Evolutionary conservation across 2,113 vertebrate genomes (phyloP).

Genomic region (Mustelus asterias): DNA sequence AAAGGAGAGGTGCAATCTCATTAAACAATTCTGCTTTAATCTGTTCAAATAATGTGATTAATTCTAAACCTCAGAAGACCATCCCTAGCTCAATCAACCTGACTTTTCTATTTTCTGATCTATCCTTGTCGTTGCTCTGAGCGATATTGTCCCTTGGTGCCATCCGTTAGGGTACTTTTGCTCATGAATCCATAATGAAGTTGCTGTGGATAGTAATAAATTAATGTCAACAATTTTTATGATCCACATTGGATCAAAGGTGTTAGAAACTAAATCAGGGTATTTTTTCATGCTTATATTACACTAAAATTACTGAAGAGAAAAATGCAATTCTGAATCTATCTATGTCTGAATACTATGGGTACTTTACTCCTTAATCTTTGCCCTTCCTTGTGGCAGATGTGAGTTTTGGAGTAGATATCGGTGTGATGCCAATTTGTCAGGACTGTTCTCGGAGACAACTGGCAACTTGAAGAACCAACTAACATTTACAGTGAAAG

Average conservation of each 20-base stretch:
- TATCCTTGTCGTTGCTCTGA: neutral
- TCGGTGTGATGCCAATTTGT: neutral
- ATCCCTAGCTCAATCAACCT: neutral
- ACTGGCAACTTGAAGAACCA: neutral
- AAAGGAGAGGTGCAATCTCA: neutral
- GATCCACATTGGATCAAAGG: neutral
- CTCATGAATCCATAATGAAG: neutral
- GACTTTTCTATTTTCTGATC: neutral
- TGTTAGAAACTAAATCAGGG: neutral
- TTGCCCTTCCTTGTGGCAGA: neutral
- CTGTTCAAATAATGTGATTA: neutral
- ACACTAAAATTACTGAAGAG: neutral
- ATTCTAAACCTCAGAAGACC: constrained; percentile 6
- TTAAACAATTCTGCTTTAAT: neutral
- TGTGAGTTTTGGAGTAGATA: neutral
- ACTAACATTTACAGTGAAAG: neutral
- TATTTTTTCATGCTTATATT: neutral
- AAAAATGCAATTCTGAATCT: neutral
- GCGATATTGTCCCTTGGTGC: neutral
- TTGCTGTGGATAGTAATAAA: neutral
- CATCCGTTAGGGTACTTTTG: neutral
- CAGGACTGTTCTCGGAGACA: neutral
- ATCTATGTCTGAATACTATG: too few relatives aligned
- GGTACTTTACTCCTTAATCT: neutral
- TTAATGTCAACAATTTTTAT: neutral